phyloP scores from a whole-genome alignment of 2,888 invertebrate species.

The Ophion ellenae region DNA sequence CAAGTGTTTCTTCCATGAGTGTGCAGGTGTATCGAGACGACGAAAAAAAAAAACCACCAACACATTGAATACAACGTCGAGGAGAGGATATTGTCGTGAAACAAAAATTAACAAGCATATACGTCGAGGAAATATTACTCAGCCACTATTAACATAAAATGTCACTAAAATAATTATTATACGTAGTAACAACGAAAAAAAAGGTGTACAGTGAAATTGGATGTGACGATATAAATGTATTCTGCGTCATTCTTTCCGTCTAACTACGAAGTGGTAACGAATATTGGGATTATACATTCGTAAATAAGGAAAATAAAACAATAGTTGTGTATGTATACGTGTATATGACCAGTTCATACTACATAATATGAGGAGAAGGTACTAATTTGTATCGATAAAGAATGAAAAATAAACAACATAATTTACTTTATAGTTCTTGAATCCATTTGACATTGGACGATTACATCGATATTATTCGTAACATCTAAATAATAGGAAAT shows the following conservation, averaged over 20 bases:
- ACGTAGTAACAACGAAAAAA: conserved; percentile 11
- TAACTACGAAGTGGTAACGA: conserved; percentile 52
- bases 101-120: conserved; percentile 35
- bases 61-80: conserved; percentile 23
- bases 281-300: conserved; percentile 28
- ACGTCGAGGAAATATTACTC: conserved; percentile 48
- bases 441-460: conserved; percentile 57
- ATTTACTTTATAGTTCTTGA: conserved; percentile 56
- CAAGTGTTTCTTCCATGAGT: conserved; percentile 16
- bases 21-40: conserved; percentile 2
- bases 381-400: conserved; percentile 28
- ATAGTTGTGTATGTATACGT: conserved; percentile 26
- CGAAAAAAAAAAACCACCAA: conserved; percentile 34
- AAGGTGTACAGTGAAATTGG: neutral
- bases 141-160: conserved; percentile 49
- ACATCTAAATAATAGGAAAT: conserved; percentile 51
- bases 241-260: conserved; percentile 24
- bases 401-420: conserved; percentile 51
- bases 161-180: conserved; percentile 20
- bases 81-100: conserved; percentile 1
- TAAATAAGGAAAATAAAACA: conserved; percentile 22
- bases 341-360: conserved; percentile 39
- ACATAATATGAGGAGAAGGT: conserved; percentile 45
- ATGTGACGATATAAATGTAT: neutral
- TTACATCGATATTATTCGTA: conserved; percentile 58